Conservation (phyloP, 2,797 vertebrate genomes). For the Vultur gryphus region DNA sequence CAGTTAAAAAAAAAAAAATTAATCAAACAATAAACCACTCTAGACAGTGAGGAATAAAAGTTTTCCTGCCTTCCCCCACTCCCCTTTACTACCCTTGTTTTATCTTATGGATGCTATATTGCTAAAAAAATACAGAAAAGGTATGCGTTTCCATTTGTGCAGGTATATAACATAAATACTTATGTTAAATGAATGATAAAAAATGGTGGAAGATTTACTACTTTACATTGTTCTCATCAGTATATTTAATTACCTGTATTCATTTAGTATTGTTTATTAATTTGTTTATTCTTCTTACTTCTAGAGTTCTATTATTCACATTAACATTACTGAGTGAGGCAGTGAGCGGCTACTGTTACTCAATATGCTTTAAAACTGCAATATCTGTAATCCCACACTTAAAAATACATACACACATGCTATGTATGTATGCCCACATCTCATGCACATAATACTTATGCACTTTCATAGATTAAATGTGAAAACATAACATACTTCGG, state of each 20-base stretch:
- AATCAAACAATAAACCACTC: not conserved
- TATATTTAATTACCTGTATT: not conserved
- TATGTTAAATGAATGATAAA: not conserved
- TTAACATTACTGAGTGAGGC: not conserved
- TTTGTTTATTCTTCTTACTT: not conserved
- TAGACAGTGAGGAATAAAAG: not conserved
- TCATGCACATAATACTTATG: not conserved
- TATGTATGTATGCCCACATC: not conserved
- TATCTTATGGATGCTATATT: not conserved
- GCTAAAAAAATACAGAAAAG: not conserved
- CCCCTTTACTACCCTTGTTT: not conserved
- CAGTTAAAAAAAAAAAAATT: not conserved
- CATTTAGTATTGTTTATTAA: not conserved
- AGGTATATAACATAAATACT: fast-evolving
- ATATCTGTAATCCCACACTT: too few relatives aligned
- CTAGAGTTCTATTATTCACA: not conserved
- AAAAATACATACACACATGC: not conserved
- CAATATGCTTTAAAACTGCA: not conserved
- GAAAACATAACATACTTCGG: not conserved
- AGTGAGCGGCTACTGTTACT: not conserved
- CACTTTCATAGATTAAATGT: not conserved
- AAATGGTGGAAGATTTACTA: not conserved
- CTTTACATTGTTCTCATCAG: not conserved
- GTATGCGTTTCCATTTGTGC: not conserved
- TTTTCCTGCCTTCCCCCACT: not conserved